These are phyloP conservation scores for Phymatocera aterrima DNA, from an alignment of 2,888 invertebrate genomes.

Conservation along the genomic window DNA sequence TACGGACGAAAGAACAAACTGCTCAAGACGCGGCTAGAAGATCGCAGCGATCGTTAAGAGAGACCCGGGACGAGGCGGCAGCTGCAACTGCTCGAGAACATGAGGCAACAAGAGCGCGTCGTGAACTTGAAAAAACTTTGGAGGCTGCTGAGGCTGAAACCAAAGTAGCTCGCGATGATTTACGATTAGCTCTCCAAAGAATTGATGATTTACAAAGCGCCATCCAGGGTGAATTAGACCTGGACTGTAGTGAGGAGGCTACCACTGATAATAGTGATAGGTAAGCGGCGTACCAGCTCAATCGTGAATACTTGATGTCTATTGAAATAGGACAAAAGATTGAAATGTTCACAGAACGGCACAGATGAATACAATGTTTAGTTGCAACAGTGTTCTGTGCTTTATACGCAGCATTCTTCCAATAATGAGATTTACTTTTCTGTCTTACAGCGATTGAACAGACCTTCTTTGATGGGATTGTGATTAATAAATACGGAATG, in stretches of 20 bases:
- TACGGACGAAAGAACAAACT: slow-evolving; percentile 84
- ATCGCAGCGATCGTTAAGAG: slow-evolving; percentile 82
- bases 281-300: slow-evolving; percentile 74
- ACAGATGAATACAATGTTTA: not conserved
- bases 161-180: slow-evolving; percentile 85
- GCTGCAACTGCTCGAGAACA: slow-evolving; percentile 84
- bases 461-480: not conserved
- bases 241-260: slow-evolving; percentile 79
- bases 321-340: not conserved
- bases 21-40: slow-evolving; percentile 88
- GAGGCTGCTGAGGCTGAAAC: slow-evolving; percentile 84
- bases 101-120: slow-evolving; percentile 84
- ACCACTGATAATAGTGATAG: slow-evolving; percentile 80
- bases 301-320: too few species aligned
- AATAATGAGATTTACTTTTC: not conserved
- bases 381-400: slow-evolving; percentile 7
- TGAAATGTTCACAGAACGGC: not conserved
- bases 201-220: slow-evolving; percentile 95
- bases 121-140: slow-evolving; percentile 86
- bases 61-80: slow-evolving; percentile 88
- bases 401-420: not conserved
- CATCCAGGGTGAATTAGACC: slow-evolving; percentile 88
- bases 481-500: slow-evolving; percentile 13
- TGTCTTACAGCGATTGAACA: slow-evolving; percentile 33
- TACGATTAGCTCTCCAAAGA: slow-evolving; percentile 90